Evolutionary conservation across 2,113 vertebrate species (phyloP), one percentile per base, ranked within the genome.

Genomic region (Sylvilagus bachmani): DNA sequence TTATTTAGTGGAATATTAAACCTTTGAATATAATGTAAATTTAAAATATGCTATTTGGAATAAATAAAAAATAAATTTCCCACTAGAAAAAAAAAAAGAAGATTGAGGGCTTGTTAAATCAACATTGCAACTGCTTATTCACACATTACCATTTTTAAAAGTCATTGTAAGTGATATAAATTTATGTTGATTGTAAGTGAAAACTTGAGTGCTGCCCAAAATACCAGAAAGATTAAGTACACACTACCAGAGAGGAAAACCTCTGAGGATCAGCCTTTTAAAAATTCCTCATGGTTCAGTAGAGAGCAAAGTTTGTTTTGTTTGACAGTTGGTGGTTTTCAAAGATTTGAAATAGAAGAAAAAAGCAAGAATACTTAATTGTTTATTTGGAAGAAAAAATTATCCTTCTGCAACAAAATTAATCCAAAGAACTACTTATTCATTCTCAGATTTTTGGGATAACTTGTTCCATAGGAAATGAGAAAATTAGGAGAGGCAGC

Each of bases 321-420:
- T 71, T 87, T 33, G 75, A 80, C 10, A 33, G 27, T 85, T 71
- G 12, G 10, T 75, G 5, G 3, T 73, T 86, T 89, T 77, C 22
- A 79, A 96, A 86, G 75, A 84, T 44, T 55, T 66, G 25, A 3
- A 62, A 49, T 62, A 83, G 13, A 21, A 24, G 33, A 66, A 55
- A 77, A 55, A 51, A 81, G 33, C 12, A 89, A 78, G 14, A 77
- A 77, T 7, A 74, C 89, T 16, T 84, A 82, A 71, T 51, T 89
- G 58, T 79, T 87, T 24, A 53, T 89, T 69, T 24, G 51, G 61
- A 51, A 89, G 55, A 86, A 85, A 69, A 94, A 86, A 85, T 80
- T 77, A 8, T n/a, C 61, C 33, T 53, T 53, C 67, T 88, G 74
- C 31, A 84, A 77, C n/a, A 61, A 31, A 61, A 21, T 85, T 58